Evolutionary conservation across 2,113 vertebrate species (phyloP).

Genomic region (Clarias batrachus): DNA sequence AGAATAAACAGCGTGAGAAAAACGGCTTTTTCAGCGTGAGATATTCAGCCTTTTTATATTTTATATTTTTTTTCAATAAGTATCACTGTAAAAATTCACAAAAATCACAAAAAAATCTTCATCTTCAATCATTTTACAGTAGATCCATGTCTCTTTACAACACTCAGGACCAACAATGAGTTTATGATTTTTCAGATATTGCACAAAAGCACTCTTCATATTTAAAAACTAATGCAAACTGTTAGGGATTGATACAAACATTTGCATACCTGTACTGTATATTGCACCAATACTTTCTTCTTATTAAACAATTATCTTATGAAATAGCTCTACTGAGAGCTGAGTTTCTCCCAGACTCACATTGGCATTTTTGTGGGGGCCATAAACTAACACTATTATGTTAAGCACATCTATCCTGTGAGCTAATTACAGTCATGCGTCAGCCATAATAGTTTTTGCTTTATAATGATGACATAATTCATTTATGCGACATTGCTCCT

Average conservation of each 20-base stretch:
- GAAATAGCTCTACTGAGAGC: background rate
- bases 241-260: background rate
- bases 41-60: background rate
- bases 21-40: background rate
- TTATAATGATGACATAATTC: background rate
- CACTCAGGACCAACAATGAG: background rate
- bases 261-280: background rate
- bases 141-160: background rate
- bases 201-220: background rate
- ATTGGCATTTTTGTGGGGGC: background rate
- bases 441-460: background rate
- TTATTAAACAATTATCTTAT: background rate
- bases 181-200: background rate
- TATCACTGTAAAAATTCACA: background rate
- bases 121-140: background rate
- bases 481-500: too few relatives aligned
- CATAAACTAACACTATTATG: conserved; percentile 4
- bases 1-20: background rate
- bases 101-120: too few relatives aligned
- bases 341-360: background rate
- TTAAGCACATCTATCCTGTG: background rate
- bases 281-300: background rate
- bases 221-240: background rate
- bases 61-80: background rate
- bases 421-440: background rate